Conservation (phyloP, 2,888 invertebrate genomes). For the Mimas tiliae region DNA sequence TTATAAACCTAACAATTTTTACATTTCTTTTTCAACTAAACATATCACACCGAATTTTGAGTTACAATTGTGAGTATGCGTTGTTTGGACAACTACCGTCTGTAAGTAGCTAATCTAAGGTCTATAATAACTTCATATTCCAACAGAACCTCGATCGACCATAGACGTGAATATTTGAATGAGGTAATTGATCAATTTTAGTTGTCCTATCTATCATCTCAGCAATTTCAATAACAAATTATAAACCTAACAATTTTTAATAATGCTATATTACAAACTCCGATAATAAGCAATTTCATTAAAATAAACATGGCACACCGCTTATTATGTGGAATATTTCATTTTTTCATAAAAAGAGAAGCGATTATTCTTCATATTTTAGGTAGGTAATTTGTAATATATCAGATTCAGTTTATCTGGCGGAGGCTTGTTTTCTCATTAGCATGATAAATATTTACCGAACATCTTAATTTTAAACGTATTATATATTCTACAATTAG, state of each 20-base stretch:
- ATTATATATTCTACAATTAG: background rate
- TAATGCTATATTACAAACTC: background rate
- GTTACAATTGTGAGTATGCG: too few species aligned
- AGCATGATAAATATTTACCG: slow-evolving; percentile 56
- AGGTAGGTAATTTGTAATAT: slow-evolving; percentile 46
- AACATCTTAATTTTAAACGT: slow-evolving; percentile 48
- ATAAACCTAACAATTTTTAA: slow-evolving; percentile 4
- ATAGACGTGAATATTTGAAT: background rate
- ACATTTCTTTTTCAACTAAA: too few species aligned
- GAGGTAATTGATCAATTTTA: slow-evolving; percentile 25
- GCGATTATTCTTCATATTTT: slow-evolving; percentile 41
- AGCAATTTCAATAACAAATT: background rate
- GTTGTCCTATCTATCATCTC: background rate
- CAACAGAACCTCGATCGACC: background rate
- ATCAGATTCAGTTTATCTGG: slow-evolving; percentile 47
- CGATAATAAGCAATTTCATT: slow-evolving; percentile 18
- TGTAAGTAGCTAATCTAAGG: too few species aligned
- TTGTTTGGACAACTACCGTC: too few species aligned
- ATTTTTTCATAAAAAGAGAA: slow-evolving; percentile 3
- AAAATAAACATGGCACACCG: slow-evolving; percentile 6
- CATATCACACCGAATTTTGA: too few species aligned
- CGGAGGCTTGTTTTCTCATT: slow-evolving; percentile 52
- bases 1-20: slow-evolving; percentile 1
- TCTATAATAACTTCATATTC: background rate
- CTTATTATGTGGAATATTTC: slow-evolving; percentile 16